Conservation (phyloP, 2,888 invertebrate species). For the Elmis aenea region DNA sequence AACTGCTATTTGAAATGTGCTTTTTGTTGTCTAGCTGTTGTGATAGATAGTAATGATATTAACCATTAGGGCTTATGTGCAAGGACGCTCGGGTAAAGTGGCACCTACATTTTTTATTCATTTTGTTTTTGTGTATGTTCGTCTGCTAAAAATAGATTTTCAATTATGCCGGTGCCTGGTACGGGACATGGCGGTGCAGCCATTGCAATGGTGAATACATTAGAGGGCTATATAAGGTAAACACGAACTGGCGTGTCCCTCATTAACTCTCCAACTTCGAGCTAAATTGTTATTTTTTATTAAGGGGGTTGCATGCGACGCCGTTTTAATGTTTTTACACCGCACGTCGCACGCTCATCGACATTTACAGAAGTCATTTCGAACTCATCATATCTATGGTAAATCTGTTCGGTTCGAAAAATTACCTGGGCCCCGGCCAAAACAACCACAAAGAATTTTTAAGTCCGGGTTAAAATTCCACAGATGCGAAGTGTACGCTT, state of each 20-base stretch:
- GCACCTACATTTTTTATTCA: too few relatives aligned
- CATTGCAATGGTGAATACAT: constrained; percentile 21
- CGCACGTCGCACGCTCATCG: constrained; percentile 8
- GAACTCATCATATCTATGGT: constrained; percentile 8
- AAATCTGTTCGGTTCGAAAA: constrained; percentile 9
- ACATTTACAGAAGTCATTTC: constrained; percentile 13
- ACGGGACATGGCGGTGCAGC: constrained; percentile 19
- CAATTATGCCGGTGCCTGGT: constrained; percentile 26
- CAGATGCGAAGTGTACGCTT: constrained; percentile 5
- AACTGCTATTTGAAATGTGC: too few relatives aligned
- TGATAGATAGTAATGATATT: too few relatives aligned
- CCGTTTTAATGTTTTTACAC: constrained; percentile 10
- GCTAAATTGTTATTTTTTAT: constrained; percentile 18
- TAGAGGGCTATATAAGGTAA: constrained; percentile 27
- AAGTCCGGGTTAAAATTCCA: constrained; percentile 7
- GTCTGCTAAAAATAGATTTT: constrained; percentile 25
- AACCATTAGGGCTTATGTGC: too few relatives aligned
- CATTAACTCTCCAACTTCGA: constrained; percentile 23
- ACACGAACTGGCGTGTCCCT: constrained; percentile 27
- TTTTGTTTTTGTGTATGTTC: too few relatives aligned
- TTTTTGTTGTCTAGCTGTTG: too few relatives aligned
- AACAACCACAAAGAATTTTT: constrained; percentile 7
- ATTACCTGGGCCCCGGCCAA: constrained; percentile 4
- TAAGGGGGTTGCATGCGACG: constrained; percentile 16
- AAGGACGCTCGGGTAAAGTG: too few relatives aligned